Evolutionary conservation across 2,113 vertebrate genomes (phyloP).

Genomic region (Alces alces): DNA sequence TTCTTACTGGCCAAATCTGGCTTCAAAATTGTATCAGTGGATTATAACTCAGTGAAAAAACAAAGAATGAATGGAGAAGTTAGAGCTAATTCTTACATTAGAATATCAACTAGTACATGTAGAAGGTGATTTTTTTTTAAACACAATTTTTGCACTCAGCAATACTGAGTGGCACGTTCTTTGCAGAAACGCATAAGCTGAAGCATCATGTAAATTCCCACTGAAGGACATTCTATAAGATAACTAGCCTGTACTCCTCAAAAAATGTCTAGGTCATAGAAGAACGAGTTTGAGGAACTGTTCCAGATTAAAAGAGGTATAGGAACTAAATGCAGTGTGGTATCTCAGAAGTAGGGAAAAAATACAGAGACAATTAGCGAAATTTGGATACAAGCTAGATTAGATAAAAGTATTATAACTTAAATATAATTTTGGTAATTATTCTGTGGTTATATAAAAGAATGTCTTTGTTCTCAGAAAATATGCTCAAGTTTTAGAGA

Average conservation of each 20-base stretch:
- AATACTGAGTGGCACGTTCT: background rate
- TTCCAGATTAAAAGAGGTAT: background rate
- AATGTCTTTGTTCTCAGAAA: slow-evolving; percentile 4
- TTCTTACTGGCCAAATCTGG: background rate
- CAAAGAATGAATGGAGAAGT: background rate
- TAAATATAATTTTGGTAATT: slow-evolving; percentile 25
- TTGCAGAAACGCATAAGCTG: background rate
- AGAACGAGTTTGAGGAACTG: background rate
- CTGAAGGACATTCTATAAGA: slow-evolving; percentile 1
- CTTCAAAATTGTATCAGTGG: background rate
- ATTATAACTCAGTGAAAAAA: background rate
- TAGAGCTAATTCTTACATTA: background rate
- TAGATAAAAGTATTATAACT: background rate
- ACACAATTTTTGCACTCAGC: background rate
- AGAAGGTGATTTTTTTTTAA: background rate
- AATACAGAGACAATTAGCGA: background rate
- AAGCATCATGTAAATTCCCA: background rate
- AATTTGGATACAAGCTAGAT: background rate
- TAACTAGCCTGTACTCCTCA: background rate
- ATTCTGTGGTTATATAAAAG: background rate
- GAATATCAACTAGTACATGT: background rate
- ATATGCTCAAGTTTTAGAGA: background rate
- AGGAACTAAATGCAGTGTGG: background rate
- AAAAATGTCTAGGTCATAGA: background rate
- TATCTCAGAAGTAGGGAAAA: background rate